Percentiles rank a stretch among this genome's conserved stretches.
Conservation (phyloP, 1,140 invertebrate species). For the Caerostris extrusa region DNA sequence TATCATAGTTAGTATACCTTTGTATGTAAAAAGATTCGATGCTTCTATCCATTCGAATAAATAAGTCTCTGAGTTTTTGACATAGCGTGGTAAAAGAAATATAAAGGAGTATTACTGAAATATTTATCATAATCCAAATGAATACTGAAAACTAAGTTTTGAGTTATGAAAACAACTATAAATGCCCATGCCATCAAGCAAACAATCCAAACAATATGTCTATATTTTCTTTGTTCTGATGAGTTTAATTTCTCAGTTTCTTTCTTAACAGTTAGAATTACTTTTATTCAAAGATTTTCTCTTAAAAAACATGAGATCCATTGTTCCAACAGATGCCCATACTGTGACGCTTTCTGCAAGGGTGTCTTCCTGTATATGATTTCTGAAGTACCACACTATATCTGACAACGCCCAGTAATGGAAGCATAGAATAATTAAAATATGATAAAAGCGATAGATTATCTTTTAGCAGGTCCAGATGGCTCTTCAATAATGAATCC, state of each 20-base stretch:
- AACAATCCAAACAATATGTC: background rate
- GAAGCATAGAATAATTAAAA: background rate
- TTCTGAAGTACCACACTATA: conserved; percentile 40
- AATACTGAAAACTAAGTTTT: background rate
- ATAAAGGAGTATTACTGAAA: conserved; percentile 33
- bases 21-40: conserved; percentile 45
- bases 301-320: conserved; percentile 36
- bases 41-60: background rate
- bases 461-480: no score
- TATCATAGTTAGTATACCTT: conserved; percentile 16
- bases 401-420: conserved; percentile 61
- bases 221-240: background rate
- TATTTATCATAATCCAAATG: conserved; percentile 20
- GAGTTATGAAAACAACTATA: background rate
- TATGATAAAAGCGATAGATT: background rate
- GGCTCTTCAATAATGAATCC: background rate
- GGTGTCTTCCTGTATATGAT: background rate
- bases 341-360: conserved; percentile 60
- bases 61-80: background rate
- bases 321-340: conserved; percentile 55
- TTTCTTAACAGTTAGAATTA: background rate
- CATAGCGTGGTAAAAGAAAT: background rate
- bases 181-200: conserved; percentile 8
- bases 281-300: conserved; percentile 25
- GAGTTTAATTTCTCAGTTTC: conserved; percentile 26